Conservation (phyloP, 2,113 vertebrate genomes). For the Pelmatolapia mariae region DNA sequence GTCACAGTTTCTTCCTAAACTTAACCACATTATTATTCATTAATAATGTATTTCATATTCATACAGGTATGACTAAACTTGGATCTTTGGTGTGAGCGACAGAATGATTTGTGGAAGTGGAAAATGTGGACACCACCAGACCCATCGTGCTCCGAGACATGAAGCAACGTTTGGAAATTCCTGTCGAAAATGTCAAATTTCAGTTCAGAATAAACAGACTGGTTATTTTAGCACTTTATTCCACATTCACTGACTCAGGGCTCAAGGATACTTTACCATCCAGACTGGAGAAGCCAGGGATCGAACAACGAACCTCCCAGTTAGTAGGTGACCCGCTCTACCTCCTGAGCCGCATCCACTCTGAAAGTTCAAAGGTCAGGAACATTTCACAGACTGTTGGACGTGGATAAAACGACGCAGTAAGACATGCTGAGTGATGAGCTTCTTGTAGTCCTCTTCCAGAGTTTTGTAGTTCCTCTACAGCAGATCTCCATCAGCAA, state of each 20-base stretch:
- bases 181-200: accelerated
- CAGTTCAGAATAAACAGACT: not conserved
- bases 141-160: not conserved
- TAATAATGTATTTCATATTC: not conserved
- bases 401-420: not conserved
- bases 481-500: not conserved
- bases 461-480: not conserved
- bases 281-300: not conserved
- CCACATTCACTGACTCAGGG: not conserved
- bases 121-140: not conserved
- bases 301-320: accelerated
- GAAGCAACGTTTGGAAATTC: not conserved
- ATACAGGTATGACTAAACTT: not conserved
- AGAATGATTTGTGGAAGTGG: not conserved
- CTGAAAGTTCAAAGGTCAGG: not conserved
- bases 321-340: not conserved
- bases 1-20: not conserved
- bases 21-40: not conserved
- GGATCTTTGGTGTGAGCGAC: not conserved
- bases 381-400: not conserved
- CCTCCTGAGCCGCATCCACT: not conserved
- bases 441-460: not conserved
- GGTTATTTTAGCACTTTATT: not conserved
- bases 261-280: not conserved
- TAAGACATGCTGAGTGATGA: not conserved